Percentiles rank a stretch among this genome's conserved stretches.
These are phyloP conservation scores for Pomatostomus ruficeps DNA, from an alignment of 2,113 vertebrate genomes.

Conservation along the genomic window DNA sequence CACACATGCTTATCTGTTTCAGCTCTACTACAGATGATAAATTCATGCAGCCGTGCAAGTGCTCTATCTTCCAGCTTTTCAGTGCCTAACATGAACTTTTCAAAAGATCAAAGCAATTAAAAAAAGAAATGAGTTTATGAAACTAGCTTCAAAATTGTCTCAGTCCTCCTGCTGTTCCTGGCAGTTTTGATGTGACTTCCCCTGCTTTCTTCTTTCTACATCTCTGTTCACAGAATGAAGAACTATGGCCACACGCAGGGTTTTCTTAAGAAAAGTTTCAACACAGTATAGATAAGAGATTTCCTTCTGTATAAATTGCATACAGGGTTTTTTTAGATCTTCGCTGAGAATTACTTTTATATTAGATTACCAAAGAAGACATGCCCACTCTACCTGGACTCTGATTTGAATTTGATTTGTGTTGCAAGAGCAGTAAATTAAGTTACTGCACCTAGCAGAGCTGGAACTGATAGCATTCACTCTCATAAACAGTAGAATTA, in stretches of 20 bases:
- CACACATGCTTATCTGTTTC: neutral
- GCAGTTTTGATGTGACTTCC: neutral
- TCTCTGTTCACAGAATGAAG: neutral
- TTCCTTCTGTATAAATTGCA: neutral
- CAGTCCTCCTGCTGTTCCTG: neutral
- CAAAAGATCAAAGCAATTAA: constrained; percentile 58
- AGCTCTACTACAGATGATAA: neutral
- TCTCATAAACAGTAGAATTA: neutral
- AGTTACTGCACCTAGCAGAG: neutral
- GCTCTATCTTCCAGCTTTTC: neutral
- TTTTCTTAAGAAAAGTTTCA: constrained; percentile 6
- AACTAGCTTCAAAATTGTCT: constrained; percentile 5
- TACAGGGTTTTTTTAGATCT: neutral
- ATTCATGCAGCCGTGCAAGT: neutral
- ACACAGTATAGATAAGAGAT: neutral
- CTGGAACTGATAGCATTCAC: neutral
- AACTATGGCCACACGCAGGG: neutral
- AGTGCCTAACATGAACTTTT: neutral
- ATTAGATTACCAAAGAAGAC: constrained; percentile 7
- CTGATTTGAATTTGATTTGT: neutral
- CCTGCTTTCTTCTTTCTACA: neutral
- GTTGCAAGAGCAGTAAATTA: neutral
- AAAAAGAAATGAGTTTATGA: constrained; percentile 6
- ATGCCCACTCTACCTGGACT: neutral
- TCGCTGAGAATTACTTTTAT: neutral